Evolutionary conservation across 2,888 invertebrate species (phyloP), one percentile per base, ranked within the genome.

Genomic region (Ennomos erosarius): DNA sequence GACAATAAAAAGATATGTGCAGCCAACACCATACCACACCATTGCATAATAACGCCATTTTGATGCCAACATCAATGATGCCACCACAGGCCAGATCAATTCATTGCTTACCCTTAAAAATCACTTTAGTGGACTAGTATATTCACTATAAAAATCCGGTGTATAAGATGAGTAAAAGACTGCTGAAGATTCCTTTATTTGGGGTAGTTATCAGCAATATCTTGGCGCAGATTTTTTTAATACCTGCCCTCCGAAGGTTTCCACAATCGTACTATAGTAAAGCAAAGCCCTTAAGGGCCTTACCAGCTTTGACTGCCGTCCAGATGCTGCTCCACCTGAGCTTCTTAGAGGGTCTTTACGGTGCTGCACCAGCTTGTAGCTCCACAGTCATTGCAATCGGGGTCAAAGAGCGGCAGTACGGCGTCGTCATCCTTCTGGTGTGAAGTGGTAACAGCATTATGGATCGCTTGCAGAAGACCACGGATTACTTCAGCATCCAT

Each of bases 211-310:
- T 39, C 46, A n/a, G 8, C 10, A 8, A 54, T 1, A 10, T 45
- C 37, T 2, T 1, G 9, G 0, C 49, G 26, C 1, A 59, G 45
- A 2, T 45, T 46, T 16, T 46, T 33, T 45, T 49, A 59, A 1
- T 45, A 42, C n/a, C 59, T n/a, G 0, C 54, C 45, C 0, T 33
- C 44, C 0, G 12, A 10, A 10, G 55, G 59, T 10, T 50, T 42
- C 54, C 59, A 53, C 0, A 45, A 4, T 58, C 53, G 10, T 44
- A 58, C 64, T 61, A 64, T 40, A 44, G n/a, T 3, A 59, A 42
- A 44, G 59, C 64, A 44, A 61, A 61, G 11, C 64, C 61, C 26
- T 59, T 61, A 16, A 64, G 55, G 38, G 58, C 58, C 13, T 64
- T 64, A 56, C 64, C 64, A 3, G 61, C 61, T 38, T 59, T 58